A percentile compares a stretch with the other conserved stretches of the same genome.
These are phyloP conservation scores for Actinia equina DNA, from an alignment of 64 coral and sea anemone genomes.

Conservation along the genomic window DNA sequence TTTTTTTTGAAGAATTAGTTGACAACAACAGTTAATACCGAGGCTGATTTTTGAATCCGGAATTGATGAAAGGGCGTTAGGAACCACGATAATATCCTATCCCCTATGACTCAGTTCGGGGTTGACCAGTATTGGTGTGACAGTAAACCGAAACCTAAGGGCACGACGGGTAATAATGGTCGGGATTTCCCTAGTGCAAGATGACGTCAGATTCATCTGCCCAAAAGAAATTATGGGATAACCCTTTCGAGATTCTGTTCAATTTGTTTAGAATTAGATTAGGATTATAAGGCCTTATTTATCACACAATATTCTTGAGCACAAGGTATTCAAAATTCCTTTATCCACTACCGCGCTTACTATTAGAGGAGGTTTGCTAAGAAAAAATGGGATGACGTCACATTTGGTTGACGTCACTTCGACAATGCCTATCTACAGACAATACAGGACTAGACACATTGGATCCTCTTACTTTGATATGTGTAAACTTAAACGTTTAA, in stretches of 20 bases:
- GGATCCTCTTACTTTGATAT: not conserved
- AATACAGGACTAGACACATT: no score
- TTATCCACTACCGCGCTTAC: not conserved
- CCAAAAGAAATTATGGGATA: slow-evolving; percentile 28
- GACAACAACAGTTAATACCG: no score
- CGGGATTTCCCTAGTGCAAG: not conserved
- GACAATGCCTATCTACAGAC: not conserved
- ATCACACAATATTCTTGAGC: not conserved
- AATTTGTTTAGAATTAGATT: not conserved
- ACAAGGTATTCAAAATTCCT: not conserved
- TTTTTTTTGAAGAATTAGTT: no score
- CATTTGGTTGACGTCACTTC: not conserved
- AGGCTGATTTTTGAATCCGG: no score
- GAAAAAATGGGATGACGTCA: not conserved
- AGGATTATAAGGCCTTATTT: not conserved
- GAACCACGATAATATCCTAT: not conserved
- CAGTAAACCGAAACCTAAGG: not conserved
- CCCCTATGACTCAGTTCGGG: not conserved
- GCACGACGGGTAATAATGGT: not conserved
- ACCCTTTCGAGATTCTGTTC: slow-evolving; percentile 1
- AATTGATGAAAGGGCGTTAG: no score
- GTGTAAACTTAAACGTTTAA: not conserved
- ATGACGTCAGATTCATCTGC: slow-evolving; percentile 13
- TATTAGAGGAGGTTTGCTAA: not conserved
- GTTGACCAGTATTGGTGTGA: not conserved